A percentile compares a stretch with the other conserved stretches of the same genome.
These are phyloP conservation scores for Sphaeridia pumilis DNA, from an alignment of 2,888 invertebrate genomes.

Conservation along the genomic window DNA sequence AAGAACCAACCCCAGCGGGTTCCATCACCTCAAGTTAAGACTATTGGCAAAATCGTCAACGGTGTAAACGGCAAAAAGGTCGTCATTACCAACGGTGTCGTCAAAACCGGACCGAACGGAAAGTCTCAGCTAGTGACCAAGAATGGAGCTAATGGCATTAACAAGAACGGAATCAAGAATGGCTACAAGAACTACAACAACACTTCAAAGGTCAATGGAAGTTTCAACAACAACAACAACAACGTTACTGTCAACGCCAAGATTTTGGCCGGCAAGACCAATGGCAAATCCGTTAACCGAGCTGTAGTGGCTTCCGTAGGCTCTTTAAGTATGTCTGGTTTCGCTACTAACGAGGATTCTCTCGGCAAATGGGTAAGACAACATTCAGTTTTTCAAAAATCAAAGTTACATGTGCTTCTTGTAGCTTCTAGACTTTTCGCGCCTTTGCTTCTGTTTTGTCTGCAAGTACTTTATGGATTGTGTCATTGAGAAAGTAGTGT, in stretches of 20 bases:
- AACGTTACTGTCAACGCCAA: background rate
- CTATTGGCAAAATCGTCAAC: background rate
- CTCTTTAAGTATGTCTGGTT: slow-evolving; percentile 9
- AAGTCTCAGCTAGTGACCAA: background rate
- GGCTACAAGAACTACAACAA: too few relatives aligned
- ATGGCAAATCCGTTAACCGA: background rate
- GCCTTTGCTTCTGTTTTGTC: too few relatives aligned
- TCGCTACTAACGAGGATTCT: slow-evolving; percentile 6
- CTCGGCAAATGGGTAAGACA: slow-evolving; percentile 9
- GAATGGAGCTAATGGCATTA: background rate
- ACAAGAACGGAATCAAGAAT: background rate
- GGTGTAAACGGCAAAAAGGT: background rate
- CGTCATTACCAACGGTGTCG: background rate
- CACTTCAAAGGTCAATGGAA: background rate
- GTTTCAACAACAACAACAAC: background rate
- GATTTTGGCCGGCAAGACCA: background rate
- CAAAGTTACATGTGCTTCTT: background rate
- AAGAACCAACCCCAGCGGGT: background rate
- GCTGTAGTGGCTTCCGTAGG: slow-evolving; percentile 9
- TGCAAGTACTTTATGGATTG: too few relatives aligned
- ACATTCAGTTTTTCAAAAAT: background rate
- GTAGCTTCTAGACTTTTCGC: too few relatives aligned
- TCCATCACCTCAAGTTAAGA: background rate
- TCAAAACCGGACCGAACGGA: background rate
- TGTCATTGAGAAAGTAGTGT: too few relatives aligned